phyloP scores from a whole-genome alignment of 1,140 invertebrate genomes.

The Nixonia krombeini region DNA sequence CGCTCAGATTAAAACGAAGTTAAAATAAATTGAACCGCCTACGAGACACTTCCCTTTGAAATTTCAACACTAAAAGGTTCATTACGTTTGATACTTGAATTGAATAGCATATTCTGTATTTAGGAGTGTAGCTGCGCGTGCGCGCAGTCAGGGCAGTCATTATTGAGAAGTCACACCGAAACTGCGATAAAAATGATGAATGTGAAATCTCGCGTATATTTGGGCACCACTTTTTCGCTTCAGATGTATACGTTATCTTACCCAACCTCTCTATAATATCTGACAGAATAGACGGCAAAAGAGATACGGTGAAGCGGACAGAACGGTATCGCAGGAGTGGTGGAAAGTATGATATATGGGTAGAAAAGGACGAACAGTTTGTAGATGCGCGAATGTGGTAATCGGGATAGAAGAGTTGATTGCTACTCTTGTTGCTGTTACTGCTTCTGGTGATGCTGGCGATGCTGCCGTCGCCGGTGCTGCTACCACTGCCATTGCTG shows the following conservation, averaged over 20 bases:
- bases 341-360: conserved; percentile 2
- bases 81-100: background rate
- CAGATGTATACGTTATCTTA: background rate
- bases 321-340: background rate
- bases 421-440: conserved; percentile 17
- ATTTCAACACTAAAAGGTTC: conserved; percentile 2
- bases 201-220: conserved; percentile 2
- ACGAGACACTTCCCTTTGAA: background rate
- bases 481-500: conserved; percentile 14
- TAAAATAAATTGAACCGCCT: background rate
- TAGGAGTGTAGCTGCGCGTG: background rate
- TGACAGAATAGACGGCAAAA: background rate
- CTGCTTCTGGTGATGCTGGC: conserved; percentile 8
- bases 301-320: background rate
- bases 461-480: too few relatives aligned
- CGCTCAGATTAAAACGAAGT: background rate
- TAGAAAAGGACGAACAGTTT: conserved; percentile 4
- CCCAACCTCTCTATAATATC: background rate
- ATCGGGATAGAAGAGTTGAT: conserved; percentile 10
- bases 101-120: too few relatives aligned
- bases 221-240: background rate
- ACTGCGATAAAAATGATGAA: background rate
- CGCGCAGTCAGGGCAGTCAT: background rate
- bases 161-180: background rate
- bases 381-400: conserved; percentile 13